These are phyloP conservation scores for Phylloscopus collybita DNA, from an alignment of 2,797 vertebrate genomes.

Conservation along the genomic window DNA sequence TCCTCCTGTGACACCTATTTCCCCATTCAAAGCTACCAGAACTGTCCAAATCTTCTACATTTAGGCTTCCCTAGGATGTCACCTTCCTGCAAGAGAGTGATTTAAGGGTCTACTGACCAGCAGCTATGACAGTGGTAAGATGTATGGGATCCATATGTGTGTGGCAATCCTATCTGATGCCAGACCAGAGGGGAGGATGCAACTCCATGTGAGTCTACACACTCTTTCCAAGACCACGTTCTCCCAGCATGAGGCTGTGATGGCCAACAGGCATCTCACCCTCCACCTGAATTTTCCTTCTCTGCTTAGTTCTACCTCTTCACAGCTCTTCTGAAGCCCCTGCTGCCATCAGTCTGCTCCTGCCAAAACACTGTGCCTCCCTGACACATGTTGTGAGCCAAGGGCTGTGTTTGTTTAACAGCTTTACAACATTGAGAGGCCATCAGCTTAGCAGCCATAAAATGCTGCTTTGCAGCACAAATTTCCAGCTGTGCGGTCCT, in stretches of 20 bases:
- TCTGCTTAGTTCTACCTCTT: not conserved
- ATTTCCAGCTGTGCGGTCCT: constrained; percentile 40
- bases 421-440: not conserved
- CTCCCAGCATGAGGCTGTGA: not conserved
- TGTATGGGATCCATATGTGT: not conserved
- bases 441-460: constrained; percentile 33
- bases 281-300: not conserved
- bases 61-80: not conserved
- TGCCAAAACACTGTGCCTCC: not conserved
- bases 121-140: not conserved
- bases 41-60: not conserved
- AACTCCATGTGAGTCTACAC: not conserved
- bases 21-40: not conserved
- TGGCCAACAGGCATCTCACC: not conserved
- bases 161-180: not conserved
- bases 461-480: not conserved
- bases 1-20: not conserved
- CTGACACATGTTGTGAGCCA: not conserved
- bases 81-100: not conserved
- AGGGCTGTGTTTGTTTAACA: constrained; percentile 30
- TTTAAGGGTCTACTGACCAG: not conserved
- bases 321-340: not conserved
- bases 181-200: not conserved
- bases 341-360: not conserved
- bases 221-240: not conserved